Conservation (phyloP, 2,888 invertebrate genomes). For the Acanthococcus lagerstroemiae region DNA sequence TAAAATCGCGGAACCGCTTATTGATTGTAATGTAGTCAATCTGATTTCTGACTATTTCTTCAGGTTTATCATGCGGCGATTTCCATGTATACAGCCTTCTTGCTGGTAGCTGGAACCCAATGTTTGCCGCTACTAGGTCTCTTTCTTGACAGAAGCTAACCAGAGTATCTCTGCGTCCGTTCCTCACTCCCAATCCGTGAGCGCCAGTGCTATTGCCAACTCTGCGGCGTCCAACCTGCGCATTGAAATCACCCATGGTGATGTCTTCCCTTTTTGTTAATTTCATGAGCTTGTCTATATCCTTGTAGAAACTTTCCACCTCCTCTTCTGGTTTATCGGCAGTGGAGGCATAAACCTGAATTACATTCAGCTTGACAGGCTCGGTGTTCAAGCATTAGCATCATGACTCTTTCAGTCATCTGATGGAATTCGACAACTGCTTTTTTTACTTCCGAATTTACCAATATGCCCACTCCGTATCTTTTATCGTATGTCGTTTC, state of each 20-base stretch:
- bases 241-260: neutral
- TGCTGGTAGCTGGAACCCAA: neutral
- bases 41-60: neutral
- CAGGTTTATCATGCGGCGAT: neutral
- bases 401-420: neutral
- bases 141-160: neutral
- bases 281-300: neutral
- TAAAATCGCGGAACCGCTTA: neutral
- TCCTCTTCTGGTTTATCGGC: neutral
- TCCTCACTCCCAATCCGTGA: neutral
- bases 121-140: neutral
- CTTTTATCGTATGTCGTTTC: slow-evolving; percentile 17
- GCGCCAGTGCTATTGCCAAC: neutral
- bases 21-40: neutral
- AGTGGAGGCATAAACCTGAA: neutral
- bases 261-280: neutral
- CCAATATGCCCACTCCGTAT: neutral
- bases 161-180: neutral
- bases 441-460: neutral
- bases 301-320: neutral
- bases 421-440: neutral
- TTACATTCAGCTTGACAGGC: neutral
- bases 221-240: neutral
- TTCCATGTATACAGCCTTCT: neutral
- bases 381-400: neutral